Evolutionary conservation across 2,113 vertebrate species (phyloP), one percentile per base, ranked within the genome.

Genomic region (Pygoscelis antarcticus): DNA sequence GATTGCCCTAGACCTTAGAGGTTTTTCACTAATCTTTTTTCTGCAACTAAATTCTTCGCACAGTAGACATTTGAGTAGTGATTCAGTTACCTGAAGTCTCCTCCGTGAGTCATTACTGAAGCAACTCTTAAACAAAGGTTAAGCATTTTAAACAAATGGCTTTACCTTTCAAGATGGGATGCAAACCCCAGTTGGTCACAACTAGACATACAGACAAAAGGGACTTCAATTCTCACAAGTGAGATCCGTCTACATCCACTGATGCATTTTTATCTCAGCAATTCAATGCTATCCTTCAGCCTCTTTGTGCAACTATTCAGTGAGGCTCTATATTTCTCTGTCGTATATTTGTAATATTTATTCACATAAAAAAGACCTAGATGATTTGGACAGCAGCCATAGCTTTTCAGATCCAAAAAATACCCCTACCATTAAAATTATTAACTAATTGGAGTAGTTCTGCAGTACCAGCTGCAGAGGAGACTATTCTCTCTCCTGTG

Each of bases 101-200:
- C 44, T 89, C 71, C 14, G 0, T 90, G 83, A 90, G 60, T 90
- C 88, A 86, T 55, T 83, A 93, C 69, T 60, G n/a, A 65, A 90
- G 64, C 51, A 74, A 93, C 47, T 47, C 60, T 38, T 90, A 51
- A 58, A 61, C 18, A 78, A 90, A 90, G 27, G 52, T 82, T 87
- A 84, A 96, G 47, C 61, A 71, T 91, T 94, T 94, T 71, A 87
- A 94, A 91, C 38, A 91, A 87, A 74, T 29, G 27, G 20, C 55
- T 94, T 15, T 70, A 8, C 51, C 71, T 80, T 88, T 55, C 2
- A 0, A 88, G 68, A 81, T 5, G 27, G 71, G 49, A 66, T 80
- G 58, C 32, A 91, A 85, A 69, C 22, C 17, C 55, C 11, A 7
- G 18, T 1, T 55, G 71, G 86, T 75, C 90, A 47, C 54, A 85